A percentile compares a stretch with the other conserved stretches of the same genome.
These are phyloP conservation scores for Epinephelus fuscoguttatus DNA, from an alignment of 2,113 vertebrate species.

Conservation along the genomic window DNA sequence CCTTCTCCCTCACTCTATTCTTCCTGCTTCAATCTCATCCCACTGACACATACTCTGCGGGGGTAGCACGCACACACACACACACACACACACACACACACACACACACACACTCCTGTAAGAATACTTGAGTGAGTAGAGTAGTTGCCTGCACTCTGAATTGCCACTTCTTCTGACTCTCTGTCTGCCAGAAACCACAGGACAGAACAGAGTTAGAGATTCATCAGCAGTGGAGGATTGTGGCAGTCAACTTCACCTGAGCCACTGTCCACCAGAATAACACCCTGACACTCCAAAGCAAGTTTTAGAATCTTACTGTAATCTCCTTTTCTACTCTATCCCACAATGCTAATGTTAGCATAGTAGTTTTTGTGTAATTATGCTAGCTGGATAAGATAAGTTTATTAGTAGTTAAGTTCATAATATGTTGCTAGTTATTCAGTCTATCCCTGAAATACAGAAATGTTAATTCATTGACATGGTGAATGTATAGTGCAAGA, in stretches of 20 bases:
- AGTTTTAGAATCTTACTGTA: too few species aligned
- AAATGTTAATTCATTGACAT: too few species aligned
- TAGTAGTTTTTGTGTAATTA: too few species aligned
- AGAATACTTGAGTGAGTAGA: conserved; percentile 37
- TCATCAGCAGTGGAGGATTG: not conserved
- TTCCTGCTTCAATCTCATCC: conserved; percentile 60
- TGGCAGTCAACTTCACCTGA: conserved; percentile 15
- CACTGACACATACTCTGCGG: conserved; percentile 45
- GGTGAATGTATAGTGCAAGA: too few species aligned
- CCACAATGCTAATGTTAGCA: too few species aligned
- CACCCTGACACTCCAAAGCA: not conserved
- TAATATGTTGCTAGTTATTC: too few species aligned
- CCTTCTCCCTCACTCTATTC: conserved; percentile 47
- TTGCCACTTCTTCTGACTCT: conserved; percentile 40
- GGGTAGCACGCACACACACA: conserved; percentile 9
- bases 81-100: not conserved
- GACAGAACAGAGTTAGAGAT: conserved; percentile 3
- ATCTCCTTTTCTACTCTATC: too few species aligned
- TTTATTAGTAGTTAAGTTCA: too few species aligned
- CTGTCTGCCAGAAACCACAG: conserved; percentile 34
- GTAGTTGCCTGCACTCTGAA: conserved; percentile 31
- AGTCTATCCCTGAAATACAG: too few species aligned
- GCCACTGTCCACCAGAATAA: not conserved
- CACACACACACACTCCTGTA: conserved; percentile 21
- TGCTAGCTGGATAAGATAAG: too few species aligned